These are phyloP conservation scores for Bombus polaris DNA, from an alignment of 1,140 invertebrate species.

Conservation along the genomic window DNA sequence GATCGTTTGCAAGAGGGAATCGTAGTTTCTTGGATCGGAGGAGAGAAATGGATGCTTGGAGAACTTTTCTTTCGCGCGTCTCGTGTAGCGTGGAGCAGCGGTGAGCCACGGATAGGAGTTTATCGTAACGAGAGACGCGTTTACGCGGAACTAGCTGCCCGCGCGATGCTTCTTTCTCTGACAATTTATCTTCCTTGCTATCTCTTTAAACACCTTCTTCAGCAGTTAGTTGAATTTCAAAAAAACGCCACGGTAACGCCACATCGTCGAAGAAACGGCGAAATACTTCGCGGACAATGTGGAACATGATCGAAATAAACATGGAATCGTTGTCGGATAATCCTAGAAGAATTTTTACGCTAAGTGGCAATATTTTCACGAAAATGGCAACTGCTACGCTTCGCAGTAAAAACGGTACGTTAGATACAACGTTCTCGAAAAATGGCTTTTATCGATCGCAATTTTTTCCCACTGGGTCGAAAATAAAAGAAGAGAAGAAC, in stretches of 20 bases:
- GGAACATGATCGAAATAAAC: too few species aligned
- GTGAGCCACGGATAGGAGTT: not conserved
- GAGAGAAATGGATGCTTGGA: not conserved
- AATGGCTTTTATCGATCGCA: not conserved
- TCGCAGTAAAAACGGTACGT: not conserved
- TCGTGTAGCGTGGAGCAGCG: not conserved
- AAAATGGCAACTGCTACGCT: not conserved
- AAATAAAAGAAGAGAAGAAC: not conserved
- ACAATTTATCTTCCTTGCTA: too few species aligned
- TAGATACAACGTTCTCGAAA: not conserved
- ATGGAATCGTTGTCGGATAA: too few species aligned
- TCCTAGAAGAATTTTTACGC: too few species aligned
- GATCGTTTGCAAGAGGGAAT: not conserved
- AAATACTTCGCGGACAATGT: too few species aligned
- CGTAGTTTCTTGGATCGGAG: not conserved
- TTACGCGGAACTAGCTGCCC: too few species aligned
- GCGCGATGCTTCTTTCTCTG: too few species aligned
- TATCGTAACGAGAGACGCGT: too few species aligned
- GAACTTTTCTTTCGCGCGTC: not conserved
- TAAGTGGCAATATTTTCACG: not conserved
- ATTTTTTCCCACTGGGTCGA: not conserved
- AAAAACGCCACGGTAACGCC: too few species aligned
- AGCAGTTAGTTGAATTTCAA: too few species aligned
- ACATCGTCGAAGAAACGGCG: too few species aligned
- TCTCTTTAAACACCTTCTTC: too few species aligned